Base-by-base conservation (phyloP, 2,113 vertebrate species). In the Falcunculus frontatus region DNA sequence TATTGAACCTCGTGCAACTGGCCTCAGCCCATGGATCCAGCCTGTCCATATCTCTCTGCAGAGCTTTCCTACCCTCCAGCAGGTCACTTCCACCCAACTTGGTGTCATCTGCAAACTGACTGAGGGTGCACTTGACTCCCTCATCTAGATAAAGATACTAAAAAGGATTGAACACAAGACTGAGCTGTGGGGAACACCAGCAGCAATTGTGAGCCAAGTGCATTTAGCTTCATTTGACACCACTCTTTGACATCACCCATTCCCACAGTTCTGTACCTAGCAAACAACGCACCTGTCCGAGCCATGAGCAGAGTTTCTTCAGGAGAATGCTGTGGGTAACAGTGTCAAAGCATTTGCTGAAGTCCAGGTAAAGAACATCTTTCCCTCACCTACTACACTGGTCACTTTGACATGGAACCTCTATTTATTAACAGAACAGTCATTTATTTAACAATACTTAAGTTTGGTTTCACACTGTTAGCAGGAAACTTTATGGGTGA, bases 401-500 rank as follows among this genome's bases (percentile, higher is more conserved):
- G 20, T 26, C 27, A 47, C 17, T 80, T 73, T 63, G 42, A 53
- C 35, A 35, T 11, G 41, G 29, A 64, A 75, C 8, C 41, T 64
- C 39, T 1, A 16, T 55, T 64, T 70, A 42, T 49, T 78, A 74
- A 42, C 9, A 63, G 53, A 86, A 59, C 6, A 59, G 67, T 55
- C 1, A 3, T 62, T 80, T 94, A 89, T 90, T 97, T 91, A 94
- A 60, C 32, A 89, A 47, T 20, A 83, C 41, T 79, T 9, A 95
- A 95, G 46, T 91, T 93, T 82, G 35, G 49, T 87, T 97, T 97
- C 92, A 81, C 41, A 32, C 9, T 75, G 57, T 14, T 57, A 56
- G 76, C 56, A 80, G 75, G 68, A 84, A 67, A 44, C 60, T 67
- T 92, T 81, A 52, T 84, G 50, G 44, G 64, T 89, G 20, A 60